These are phyloP conservation scores for Euschistus heros DNA, from an alignment of 1,140 invertebrate genomes.

Conservation along the genomic window DNA sequence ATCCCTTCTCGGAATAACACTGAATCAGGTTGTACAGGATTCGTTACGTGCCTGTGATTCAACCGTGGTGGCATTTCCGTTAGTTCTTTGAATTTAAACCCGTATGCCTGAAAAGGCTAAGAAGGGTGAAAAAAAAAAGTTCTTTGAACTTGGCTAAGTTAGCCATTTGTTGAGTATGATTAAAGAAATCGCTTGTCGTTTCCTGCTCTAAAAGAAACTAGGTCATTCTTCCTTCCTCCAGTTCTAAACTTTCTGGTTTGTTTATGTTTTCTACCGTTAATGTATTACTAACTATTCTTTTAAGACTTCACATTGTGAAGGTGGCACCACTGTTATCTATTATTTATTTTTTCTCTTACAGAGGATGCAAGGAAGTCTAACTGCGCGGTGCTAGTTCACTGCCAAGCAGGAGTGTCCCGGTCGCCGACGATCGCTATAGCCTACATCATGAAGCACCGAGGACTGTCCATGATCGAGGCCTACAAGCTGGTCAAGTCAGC, in stretches of 20 bases:
- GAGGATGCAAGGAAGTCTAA: constrained; percentile 70
- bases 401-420: constrained; percentile 88
- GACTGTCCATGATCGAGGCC: constrained; percentile 76
- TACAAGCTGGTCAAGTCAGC: constrained; percentile 78
- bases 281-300: no score
- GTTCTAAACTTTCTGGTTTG: neutral
- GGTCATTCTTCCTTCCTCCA: neutral
- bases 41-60: neutral
- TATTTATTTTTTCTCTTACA: constrained; percentile 44
- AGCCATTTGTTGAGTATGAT: no score
- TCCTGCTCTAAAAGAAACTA: no score
- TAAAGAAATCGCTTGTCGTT: no score
- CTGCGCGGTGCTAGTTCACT: constrained; percentile 80
- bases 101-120: no score
- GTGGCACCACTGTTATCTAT: no score
- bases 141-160: neutral
- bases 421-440: constrained; percentile 91
- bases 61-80: neutral
- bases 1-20: neutral
- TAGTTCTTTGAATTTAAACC: neutral
- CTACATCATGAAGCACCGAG: constrained; percentile 84
- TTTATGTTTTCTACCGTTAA: no score
- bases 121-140: no score
- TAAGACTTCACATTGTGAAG: no score
- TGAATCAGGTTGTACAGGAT: neutral